These are phyloP conservation scores for Sylvicapra grimmia DNA, from an alignment of 2,113 vertebrate species.

Conservation along the genomic window DNA sequence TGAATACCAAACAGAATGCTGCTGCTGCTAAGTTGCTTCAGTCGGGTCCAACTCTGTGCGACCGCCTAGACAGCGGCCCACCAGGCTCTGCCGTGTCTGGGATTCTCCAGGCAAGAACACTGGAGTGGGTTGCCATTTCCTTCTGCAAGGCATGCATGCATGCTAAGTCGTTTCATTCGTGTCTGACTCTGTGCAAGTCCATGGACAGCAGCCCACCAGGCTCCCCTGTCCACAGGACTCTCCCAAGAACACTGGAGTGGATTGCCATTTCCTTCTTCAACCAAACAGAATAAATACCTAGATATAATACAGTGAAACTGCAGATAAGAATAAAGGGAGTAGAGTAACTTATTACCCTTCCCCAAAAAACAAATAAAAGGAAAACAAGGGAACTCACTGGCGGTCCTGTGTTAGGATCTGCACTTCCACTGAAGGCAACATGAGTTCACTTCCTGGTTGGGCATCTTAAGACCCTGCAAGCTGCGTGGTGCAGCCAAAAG, in stretches of 20 bases:
- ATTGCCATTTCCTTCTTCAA: not conserved
- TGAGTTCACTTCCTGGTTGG: not conserved
- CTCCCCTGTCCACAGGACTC: not conserved
- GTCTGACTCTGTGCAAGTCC: not conserved
- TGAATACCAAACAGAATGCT: not conserved
- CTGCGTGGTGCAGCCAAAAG: not conserved
- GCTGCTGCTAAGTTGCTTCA: not conserved
- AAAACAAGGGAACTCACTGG: not conserved
- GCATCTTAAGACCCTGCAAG: not conserved
- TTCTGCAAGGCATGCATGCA: no score
- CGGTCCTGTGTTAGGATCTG: not conserved
- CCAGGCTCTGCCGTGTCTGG: not conserved
- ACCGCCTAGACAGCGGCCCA: not conserved
- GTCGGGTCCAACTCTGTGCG: fast-evolving
- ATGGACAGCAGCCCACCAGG: not conserved
- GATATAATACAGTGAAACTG: not conserved
- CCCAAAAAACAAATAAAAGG: not conserved
- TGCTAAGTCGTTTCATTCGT: no score
- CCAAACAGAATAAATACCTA: not conserved
- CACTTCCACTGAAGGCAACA: not conserved
- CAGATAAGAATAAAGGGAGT: not conserved
- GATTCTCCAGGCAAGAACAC: not conserved
- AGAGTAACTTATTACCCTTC: not conserved
- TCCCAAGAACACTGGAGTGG: not conserved
- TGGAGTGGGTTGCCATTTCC: not conserved